Evolutionary conservation across 1,140 invertebrate genomes (phyloP).

Genomic region (Drosophila pseudoobscura): DNA sequence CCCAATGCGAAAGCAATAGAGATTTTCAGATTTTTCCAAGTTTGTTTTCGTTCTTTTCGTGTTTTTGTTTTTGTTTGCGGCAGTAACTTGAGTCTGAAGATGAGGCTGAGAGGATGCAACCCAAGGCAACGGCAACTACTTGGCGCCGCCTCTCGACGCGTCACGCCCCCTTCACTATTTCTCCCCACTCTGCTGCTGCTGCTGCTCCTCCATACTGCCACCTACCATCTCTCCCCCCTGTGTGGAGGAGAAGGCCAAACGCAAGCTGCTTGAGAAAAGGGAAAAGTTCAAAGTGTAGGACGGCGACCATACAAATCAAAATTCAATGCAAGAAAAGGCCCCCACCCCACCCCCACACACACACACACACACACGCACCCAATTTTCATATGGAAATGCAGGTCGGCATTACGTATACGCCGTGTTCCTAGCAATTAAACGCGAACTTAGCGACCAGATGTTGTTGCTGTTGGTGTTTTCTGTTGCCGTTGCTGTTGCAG

Average conservation of each 20-base stretch:
- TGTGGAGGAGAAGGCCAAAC: slow-evolving; percentile 54
- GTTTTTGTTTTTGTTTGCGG: slow-evolving; percentile 51
- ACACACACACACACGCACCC: neutral
- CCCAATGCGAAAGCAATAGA: no score
- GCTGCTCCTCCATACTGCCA: neutral
- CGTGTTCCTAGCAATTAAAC: slow-evolving; percentile 64
- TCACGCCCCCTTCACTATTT: neutral
- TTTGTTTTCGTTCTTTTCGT: slow-evolving; percentile 25
- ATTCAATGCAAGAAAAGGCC: slow-evolving; percentile 25
- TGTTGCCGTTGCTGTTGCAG: slow-evolving; percentile 56
- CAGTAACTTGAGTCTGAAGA: slow-evolving; percentile 46
- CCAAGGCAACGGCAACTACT: slow-evolving; percentile 46
- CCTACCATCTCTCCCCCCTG: neutral
- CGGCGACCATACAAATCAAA: slow-evolving; percentile 50
- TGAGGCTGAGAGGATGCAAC: slow-evolving; percentile 32
- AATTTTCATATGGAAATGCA: slow-evolving; percentile 34
- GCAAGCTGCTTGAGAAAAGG: slow-evolving; percentile 47
- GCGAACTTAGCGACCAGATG: slow-evolving; percentile 51
- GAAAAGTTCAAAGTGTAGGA: slow-evolving; percentile 49
- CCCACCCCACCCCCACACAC: no score
- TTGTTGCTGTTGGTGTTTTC: slow-evolving; percentile 42
- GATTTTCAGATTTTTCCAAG: neutral
- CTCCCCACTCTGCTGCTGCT: neutral
- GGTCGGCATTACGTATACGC: slow-evolving; percentile 45
- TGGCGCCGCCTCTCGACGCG: slow-evolving; percentile 13